Conservation (phyloP, 2,113 vertebrate species). For the Uria aalge region DNA sequence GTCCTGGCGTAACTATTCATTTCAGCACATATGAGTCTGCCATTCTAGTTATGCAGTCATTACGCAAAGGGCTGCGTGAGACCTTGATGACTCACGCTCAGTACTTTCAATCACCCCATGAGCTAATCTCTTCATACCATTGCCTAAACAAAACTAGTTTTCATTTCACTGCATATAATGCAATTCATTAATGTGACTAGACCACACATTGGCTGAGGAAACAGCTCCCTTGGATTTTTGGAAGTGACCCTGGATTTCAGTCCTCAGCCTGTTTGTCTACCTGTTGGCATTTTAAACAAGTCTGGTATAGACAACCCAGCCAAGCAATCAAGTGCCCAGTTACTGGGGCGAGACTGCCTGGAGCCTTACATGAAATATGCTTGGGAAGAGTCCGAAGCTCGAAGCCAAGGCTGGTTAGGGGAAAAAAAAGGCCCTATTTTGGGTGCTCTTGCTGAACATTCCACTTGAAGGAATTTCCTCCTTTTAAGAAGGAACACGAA, state of each 20-base stretch:
- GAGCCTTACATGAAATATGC: slow-evolving; percentile 49
- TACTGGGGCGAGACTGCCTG: slow-evolving; percentile 25
- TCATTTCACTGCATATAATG: background rate
- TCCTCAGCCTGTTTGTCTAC: background rate
- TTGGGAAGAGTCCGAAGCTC: background rate
- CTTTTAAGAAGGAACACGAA: background rate
- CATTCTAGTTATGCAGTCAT: background rate
- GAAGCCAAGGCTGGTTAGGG: background rate
- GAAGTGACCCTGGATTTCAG: background rate
- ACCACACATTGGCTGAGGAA: background rate
- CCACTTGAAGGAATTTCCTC: slow-evolving; percentile 39
- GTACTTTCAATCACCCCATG: background rate
- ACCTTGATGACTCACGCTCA: slow-evolving; percentile 7
- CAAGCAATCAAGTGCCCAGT: background rate
- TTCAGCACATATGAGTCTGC: background rate
- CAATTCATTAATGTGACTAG: background rate
- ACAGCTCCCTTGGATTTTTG: background rate
- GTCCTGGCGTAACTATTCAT: background rate
- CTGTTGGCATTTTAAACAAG: slow-evolving; percentile 57
- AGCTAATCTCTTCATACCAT: background rate
- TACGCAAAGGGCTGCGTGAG: background rate
- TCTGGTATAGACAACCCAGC: background rate
- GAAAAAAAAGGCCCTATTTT: slow-evolving; percentile 38
- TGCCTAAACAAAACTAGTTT: slow-evolving; percentile 8
- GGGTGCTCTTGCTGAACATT: slow-evolving; percentile 46